Conservation (phyloP, 2,113 vertebrate genomes). For the Scalopus aquaticus region DNA sequence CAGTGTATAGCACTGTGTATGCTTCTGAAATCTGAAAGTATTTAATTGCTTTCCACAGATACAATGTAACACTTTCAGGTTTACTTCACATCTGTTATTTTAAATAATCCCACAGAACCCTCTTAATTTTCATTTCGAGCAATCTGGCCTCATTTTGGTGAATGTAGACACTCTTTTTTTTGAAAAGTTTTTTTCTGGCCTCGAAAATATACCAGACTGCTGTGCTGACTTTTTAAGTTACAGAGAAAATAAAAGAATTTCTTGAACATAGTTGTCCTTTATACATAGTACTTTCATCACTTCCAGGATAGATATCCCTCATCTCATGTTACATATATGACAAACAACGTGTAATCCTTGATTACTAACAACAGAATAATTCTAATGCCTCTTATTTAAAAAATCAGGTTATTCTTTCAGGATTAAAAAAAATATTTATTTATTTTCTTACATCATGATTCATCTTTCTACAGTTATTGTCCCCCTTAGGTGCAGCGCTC, state of each 20-base stretch:
- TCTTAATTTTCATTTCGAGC: conserved; percentile 55
- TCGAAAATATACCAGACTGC: not conserved
- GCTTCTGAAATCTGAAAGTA: conserved; percentile 52
- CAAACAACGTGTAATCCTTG: not conserved
- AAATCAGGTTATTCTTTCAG: not conserved
- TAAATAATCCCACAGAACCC: conserved; percentile 52
- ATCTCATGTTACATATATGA: not conserved
- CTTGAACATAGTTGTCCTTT: not conserved
- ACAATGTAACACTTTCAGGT: conserved; percentile 29
- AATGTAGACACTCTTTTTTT: not conserved
- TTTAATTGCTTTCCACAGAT: conserved; percentile 52
- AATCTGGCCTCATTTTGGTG: conserved; percentile 46
- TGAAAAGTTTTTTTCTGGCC: conserved; percentile 18
- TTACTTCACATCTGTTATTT: conserved; percentile 57
- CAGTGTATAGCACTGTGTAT: not conserved
- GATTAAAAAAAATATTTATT: not conserved
- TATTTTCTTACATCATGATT: too few species aligned
- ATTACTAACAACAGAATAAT: not conserved
- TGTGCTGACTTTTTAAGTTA: not conserved
- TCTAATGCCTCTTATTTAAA: conserved; percentile 17
- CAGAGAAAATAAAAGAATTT: conserved; percentile 31
- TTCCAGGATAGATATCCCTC: not conserved
- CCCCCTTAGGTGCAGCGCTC: too few species aligned
- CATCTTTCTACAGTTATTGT: too few species aligned
- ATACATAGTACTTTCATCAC: not conserved